phyloP scores from a whole-genome alignment of 2,888 invertebrate genomes.

The Drosophila neoperkinsi region DNA sequence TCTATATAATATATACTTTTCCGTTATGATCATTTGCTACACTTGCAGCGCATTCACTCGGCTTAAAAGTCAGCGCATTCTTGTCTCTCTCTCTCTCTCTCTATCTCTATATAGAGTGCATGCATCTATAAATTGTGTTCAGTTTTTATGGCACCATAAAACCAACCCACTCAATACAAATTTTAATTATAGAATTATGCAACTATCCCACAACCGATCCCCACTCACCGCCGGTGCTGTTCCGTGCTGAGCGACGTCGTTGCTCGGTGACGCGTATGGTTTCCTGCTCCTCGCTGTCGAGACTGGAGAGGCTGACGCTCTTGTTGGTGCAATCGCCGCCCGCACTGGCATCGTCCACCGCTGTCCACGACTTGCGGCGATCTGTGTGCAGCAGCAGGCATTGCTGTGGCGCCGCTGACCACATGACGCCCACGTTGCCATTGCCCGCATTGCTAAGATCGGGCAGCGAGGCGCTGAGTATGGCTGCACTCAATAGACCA shows the following conservation, averaged over 20 bases:
- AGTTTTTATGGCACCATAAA: slow-evolving; percentile 44
- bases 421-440: slow-evolving; percentile 67
- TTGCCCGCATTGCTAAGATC: slow-evolving; percentile 79
- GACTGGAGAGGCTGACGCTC: slow-evolving; percentile 90
- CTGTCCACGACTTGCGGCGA: slow-evolving; percentile 94
- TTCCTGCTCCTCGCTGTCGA: slow-evolving; percentile 95
- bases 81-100: slow-evolving; percentile 1
- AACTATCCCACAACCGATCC: background rate
- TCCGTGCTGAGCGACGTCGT: slow-evolving; percentile 85
- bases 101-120: background rate
- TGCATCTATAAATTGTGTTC: slow-evolving; percentile 12
- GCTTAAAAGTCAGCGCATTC: slow-evolving; percentile 13
- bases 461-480: slow-evolving; percentile 83
- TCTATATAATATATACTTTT: background rate
- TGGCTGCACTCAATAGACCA: slow-evolving; percentile 77
- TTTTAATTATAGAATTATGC: slow-evolving; percentile 18
- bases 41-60: slow-evolving; percentile 14
- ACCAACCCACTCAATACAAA: slow-evolving; percentile 19
- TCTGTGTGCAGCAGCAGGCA: slow-evolving; percentile 84
- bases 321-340: slow-evolving; percentile 86
- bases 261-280: slow-evolving; percentile 86
- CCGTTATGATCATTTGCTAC: background rate
- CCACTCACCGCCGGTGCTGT: slow-evolving; percentile 86
- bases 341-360: slow-evolving; percentile 90
- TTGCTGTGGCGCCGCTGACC: slow-evolving; percentile 83